Base-by-base conservation (phyloP, 2,888 invertebrate species). In the Himalopsyche anomala region DNA sequence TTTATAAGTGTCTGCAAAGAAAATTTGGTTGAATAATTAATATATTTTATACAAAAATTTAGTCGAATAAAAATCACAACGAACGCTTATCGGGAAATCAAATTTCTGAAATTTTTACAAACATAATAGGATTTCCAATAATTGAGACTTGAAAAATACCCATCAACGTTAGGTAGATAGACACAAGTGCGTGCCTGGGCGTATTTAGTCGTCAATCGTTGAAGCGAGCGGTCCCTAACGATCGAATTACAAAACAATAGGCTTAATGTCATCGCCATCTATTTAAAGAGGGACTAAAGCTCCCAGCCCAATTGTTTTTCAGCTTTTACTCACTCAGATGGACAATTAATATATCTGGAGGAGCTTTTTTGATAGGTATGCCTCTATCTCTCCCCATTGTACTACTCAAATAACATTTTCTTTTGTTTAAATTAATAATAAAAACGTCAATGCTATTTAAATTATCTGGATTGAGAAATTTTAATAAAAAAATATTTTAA, bases 201-300 rank as follows among this genome's bases (percentile, higher is more conserved):
- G 81, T 54, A 54, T 54, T 81, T 54, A 81, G 54, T 54, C 36
- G 51, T 81, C 81, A 38, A 45, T 38, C 54, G 54, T 19, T 17
- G 54, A 54, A 81, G 80, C 81, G 81, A 81, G 51, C 80, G 38
- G 36, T 81, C 83, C 82, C 81, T 83, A 38, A 81, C 83, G 83
- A 69, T 84, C 84, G 85, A 84, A 87, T 87, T 83, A 83, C 80
- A 83, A 87, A 87, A 87, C 87, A 87, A 87, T 87, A 81, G 87
- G 87, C 85, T 87, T 87, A 87, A 87, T 83, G 87, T 85, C 87
- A 84, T 81, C 87, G 85, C 80, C 79, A 80, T 83, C 83, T 83
- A 83, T 87, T 85, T 83, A 80, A 81, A 87, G 84, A 82, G 87
- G 84, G 85, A 80, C 79, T 28, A 45, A 40, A 40, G 82, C 55